Conservation (phyloP, 2,113 vertebrate species). For the Bos javanicus region DNA sequence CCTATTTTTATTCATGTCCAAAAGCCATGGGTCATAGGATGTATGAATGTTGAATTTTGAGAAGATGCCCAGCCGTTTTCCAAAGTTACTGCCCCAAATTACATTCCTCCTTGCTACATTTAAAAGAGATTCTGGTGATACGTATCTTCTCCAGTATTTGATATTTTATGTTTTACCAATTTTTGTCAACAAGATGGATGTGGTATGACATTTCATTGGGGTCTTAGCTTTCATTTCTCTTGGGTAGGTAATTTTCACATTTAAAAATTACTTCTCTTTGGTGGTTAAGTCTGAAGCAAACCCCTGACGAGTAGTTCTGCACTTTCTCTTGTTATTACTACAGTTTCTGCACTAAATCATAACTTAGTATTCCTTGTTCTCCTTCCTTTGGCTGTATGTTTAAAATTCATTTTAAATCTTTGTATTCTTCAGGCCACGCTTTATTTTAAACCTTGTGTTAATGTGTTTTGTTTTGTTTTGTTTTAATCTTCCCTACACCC, state of each 20-base stretch:
- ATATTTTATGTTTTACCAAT: not conserved
- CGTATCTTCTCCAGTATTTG: not conserved
- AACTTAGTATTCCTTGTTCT: not conserved
- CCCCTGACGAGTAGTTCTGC: not conserved
- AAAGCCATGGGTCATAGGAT: not conserved
- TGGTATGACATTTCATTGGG: not conserved
- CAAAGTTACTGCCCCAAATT: not conserved
- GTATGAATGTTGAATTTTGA: not conserved
- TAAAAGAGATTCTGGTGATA: not conserved
- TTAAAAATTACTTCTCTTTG: not conserved
- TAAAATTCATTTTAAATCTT: not conserved
- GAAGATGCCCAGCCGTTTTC: not conserved
- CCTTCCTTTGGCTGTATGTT: not conserved
- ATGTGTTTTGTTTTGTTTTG: not conserved
- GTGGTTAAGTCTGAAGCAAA: not conserved
- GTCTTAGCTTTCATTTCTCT: not conserved
- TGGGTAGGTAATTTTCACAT: not conserved
- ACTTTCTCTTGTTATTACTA: not conserved
- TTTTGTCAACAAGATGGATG: not conserved
- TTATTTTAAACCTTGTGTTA: not conserved
- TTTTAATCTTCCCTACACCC: not conserved
- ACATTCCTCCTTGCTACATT: not conserved
- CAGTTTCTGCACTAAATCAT: not conserved
- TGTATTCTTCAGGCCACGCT: not conserved
- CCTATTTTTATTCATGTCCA: not conserved